A percentile compares a stretch with the other conserved stretches of the same genome.
Conservation (phyloP, 37 sponge, comb jelly and placozoan genomes). For the Halichondria panicea region DNA sequence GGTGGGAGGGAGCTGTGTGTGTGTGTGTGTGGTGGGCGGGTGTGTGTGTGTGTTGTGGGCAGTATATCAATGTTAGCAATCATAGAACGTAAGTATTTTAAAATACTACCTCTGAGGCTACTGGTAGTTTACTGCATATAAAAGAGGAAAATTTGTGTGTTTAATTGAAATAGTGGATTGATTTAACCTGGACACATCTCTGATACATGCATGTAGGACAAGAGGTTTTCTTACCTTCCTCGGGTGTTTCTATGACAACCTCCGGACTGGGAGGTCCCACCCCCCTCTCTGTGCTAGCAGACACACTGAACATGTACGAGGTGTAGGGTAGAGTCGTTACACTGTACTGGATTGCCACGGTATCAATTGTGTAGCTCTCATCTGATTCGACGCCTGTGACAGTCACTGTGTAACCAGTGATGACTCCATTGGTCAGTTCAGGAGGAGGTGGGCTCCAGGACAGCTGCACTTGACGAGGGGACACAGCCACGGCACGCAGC, state of each 20-base stretch:
- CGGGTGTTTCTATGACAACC: not conserved
- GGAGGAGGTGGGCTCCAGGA: slow-evolving; percentile 16
- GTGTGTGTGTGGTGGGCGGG: no score
- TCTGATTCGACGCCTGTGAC: not conserved
- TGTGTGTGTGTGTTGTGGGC: no score
- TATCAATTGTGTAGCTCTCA: not conserved
- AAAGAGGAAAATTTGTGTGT: no score
- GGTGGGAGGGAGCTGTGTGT: slow-evolving; percentile 16
- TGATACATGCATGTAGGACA: no score
- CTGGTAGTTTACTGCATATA: no score
- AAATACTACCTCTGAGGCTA: no score
- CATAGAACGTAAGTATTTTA: no score
- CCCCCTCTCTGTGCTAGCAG: slow-evolving; percentile 3
- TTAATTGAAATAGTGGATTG: no score
- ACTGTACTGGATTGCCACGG: not conserved
- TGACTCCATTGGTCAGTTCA: slow-evolving; percentile 28
- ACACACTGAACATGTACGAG: not conserved
- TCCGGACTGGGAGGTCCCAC: slow-evolving; percentile 1
- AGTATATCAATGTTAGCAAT: no score
- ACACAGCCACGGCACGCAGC: not conserved
- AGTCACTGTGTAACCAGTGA: slow-evolving; percentile 12
- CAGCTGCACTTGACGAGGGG: slow-evolving; percentile 3
- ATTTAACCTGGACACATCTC: no score
- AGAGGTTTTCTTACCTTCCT: slow-evolving; percentile 13
- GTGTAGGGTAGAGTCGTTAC: not conserved